Evolutionary conservation across 2,797 vertebrate genomes (phyloP).

Genomic region (Dermochelys coriacea): DNA sequence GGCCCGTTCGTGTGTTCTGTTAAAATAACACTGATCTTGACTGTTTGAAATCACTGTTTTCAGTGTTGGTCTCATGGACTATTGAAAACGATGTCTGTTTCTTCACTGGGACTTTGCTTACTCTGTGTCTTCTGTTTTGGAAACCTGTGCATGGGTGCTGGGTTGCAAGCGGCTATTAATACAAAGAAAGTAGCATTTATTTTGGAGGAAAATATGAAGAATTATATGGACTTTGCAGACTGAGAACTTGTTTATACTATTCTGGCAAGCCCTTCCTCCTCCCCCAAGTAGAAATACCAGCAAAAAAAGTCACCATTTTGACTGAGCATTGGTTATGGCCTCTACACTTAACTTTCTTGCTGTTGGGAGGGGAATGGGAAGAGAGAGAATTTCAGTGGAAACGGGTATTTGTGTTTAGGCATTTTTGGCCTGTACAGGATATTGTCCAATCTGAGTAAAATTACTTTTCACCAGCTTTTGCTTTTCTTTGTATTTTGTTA

Average conservation of each 20-base stretch:
- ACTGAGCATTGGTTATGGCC: neutral
- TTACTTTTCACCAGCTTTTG: neutral
- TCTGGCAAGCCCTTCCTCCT: neutral
- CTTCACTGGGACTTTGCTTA: neutral
- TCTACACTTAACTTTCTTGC: neutral
- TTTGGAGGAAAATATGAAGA: neutral
- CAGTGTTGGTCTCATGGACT: slow-evolving; percentile 2
- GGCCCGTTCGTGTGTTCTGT: neutral
- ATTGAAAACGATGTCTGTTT: neutral
- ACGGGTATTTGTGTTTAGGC: neutral
- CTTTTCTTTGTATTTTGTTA: neutral
- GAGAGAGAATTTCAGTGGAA: neutral
- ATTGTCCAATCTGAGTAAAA: neutral
- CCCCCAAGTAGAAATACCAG: neutral
- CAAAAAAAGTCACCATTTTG: neutral
- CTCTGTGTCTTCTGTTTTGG: rapidly evolving
- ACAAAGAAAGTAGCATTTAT: neutral
- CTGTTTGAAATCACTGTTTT: neutral
- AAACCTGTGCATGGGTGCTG: rapidly evolving
- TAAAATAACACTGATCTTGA: neutral
- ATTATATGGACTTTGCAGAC: neutral
- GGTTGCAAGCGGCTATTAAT: neutral
- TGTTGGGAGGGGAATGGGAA: neutral
- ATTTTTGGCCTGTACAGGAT: neutral
- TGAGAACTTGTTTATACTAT: neutral